These are phyloP conservation scores for Aleiodes leptofemur DNA, from an alignment of 2,888 invertebrate species.

Conservation along the genomic window DNA sequence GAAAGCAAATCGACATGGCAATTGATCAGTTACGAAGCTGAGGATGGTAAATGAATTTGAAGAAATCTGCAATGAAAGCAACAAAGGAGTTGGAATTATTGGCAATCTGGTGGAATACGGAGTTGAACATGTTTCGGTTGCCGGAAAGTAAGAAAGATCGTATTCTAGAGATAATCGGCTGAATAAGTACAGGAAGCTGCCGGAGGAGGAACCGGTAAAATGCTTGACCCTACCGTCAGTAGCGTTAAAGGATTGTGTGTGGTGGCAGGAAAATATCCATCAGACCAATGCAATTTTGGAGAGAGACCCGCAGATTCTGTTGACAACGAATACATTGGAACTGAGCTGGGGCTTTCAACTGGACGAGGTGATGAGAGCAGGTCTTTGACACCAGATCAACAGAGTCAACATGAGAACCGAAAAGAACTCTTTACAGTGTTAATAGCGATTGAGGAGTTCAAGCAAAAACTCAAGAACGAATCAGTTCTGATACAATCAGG, in stretches of 20 bases:
- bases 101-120: constrained; percentile 50
- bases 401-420: constrained; percentile 28
- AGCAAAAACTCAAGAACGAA: not conserved
- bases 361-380: constrained; percentile 13
- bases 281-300: too few species aligned
- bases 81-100: constrained; percentile 49
- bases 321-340: constrained; percentile 38
- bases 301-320: constrained; percentile 15
- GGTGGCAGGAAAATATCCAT: constrained; percentile 36
- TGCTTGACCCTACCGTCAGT: not conserved
- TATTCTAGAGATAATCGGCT: constrained; percentile 27
- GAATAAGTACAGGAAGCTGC: constrained; percentile 36
- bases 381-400: constrained; percentile 34
- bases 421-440: constrained; percentile 37
- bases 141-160: constrained; percentile 29
- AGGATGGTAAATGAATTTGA: constrained; percentile 49
- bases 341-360: constrained; percentile 36
- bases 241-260: constrained; percentile 19
- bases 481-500: constrained; percentile 41
- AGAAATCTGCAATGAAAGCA: constrained; percentile 49
- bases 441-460: constrained; percentile 28
- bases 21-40: constrained; percentile 38
- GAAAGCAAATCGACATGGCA: constrained; percentile 33
- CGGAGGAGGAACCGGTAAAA: not conserved
- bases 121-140: constrained; percentile 30